phyloP scores from a whole-genome alignment of 1,140 invertebrate species.

The Phocides pigmalion region DNA sequence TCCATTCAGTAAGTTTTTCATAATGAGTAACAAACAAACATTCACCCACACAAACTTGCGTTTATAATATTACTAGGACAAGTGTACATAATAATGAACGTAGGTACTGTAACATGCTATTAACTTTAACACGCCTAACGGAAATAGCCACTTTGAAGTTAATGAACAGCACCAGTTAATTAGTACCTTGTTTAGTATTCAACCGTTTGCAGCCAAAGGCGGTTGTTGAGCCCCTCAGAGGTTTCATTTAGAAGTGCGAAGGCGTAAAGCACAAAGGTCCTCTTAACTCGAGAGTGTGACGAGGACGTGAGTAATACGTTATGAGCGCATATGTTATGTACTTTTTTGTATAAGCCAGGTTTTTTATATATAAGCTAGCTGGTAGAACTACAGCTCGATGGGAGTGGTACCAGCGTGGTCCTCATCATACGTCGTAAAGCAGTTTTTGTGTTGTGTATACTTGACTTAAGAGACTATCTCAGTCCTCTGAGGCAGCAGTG shows the following conservation, averaged over 20 bases:
- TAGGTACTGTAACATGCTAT: background rate
- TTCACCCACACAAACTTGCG: too few relatives aligned
- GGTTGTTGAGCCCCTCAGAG: conserved; percentile 8
- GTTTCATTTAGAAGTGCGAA: conserved; percentile 4
- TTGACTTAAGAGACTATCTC: too few relatives aligned
- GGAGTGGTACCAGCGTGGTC: too few relatives aligned
- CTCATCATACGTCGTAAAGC: too few relatives aligned
- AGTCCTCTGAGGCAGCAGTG: too few relatives aligned
- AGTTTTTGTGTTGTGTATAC: too few relatives aligned
- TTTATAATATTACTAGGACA: too few relatives aligned
- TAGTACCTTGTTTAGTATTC: background rate
- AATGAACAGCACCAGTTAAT: conserved; percentile 8
- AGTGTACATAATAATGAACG: too few relatives aligned
- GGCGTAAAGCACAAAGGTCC: conserved; percentile 5
- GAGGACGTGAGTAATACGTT: background rate
- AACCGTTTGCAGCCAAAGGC: background rate
- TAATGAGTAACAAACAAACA: too few relatives aligned
- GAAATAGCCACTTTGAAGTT: background rate
- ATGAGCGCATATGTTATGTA: background rate
- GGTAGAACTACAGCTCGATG: too few relatives aligned
- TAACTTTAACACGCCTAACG: background rate
- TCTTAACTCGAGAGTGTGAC: background rate
- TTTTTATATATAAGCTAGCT: too few relatives aligned
- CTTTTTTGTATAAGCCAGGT: background rate
- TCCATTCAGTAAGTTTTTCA: too few relatives aligned